Conservation (phyloP, 2,888 invertebrate species). For the Athrips mouffetella region DNA sequence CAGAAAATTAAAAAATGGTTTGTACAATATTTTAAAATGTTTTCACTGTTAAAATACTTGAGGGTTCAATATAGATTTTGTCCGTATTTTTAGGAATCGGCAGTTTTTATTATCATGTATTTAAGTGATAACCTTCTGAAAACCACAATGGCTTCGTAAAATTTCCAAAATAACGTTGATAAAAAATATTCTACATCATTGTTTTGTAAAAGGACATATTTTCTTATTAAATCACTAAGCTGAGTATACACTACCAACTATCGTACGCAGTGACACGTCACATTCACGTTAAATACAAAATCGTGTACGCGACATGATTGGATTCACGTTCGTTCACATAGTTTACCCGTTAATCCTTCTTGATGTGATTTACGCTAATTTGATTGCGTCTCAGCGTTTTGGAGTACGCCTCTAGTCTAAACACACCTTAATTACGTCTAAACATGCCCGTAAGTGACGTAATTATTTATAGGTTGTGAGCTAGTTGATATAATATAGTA, state of each 20-base stretch:
- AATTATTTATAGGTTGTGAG: slow-evolving; percentile 32
- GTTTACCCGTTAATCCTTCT: slow-evolving; percentile 60
- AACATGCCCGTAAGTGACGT: slow-evolving; percentile 39
- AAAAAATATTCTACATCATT: too few relatives aligned
- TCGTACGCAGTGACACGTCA: slow-evolving; percentile 29
- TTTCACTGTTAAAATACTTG: too few relatives aligned
- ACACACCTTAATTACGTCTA: slow-evolving; percentile 64
- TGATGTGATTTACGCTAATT: slow-evolving; percentile 77
- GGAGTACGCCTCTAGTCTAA: slow-evolving; percentile 50
- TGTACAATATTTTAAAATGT: too few relatives aligned
- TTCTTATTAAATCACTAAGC: background rate
- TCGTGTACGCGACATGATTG: slow-evolving; percentile 52
- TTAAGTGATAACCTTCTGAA: too few relatives aligned
- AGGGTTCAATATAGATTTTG: too few relatives aligned
- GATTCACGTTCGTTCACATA: slow-evolving; percentile 58
- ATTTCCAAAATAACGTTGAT: too few relatives aligned
- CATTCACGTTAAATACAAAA: slow-evolving; percentile 47
- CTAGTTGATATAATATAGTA: slow-evolving; percentile 3
- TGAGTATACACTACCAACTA: slow-evolving; percentile 14
- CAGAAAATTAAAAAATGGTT: too few relatives aligned
- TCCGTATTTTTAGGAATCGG: too few relatives aligned
- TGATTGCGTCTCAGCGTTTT: slow-evolving; percentile 61
- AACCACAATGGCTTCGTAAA: too few relatives aligned
- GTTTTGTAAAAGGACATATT: too few relatives aligned
- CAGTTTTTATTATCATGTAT: too few relatives aligned